Base-by-base conservation (phyloP, 2,797 vertebrate genomes). In the Glossophaga mutica region DNA sequence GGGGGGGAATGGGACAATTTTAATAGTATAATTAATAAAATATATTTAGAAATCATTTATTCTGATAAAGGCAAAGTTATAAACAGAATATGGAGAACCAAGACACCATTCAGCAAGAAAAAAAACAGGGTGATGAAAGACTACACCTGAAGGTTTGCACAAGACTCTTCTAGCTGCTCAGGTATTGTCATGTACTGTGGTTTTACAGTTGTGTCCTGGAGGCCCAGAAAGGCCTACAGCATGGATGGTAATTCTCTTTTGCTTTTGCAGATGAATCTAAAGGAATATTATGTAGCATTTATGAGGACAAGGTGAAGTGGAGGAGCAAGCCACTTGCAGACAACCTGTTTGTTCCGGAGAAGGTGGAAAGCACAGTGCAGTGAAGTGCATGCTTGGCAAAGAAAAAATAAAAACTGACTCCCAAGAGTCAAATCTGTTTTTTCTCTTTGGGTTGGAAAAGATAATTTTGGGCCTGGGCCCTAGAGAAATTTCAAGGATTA, bases 401-500 rank as follows among this genome's bases (percentile, higher is more conserved):
- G 32, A 15, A 92, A 68, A 73, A 74, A 65, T 18, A 24, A 95
- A 76, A 91, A 57, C 29, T 37, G 37, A 4, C 50, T 39, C 14
- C 42, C n/a, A 77, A 18, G 87, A 57, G 18, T 32, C 88, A 97
- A 87, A 87, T 70, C 59, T 8, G 11, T 85, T 91, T 77, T 59
- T 95, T 52, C 19, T 48, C 22, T 73, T 95, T 85, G 37, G 22
- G 12, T 59, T 95, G 85, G 90, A 52, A 77, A 97, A 93, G 74
- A 8, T 3, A 67, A 70, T 74, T 95, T 48, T 42, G 44, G 85
- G 46, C 77, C 46, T 48, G 9, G 22, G 24, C 3, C 50, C 55
- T 55, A 42, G 57, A 90, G 59, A 39, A 94, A 79, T 85, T 91
- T 88, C 39, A 92, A 95, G 71, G 86, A 84, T 78, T 92, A 90